Conservation (phyloP, 2,888 invertebrate genomes). For the Bembecia ichneumoniformis region DNA sequence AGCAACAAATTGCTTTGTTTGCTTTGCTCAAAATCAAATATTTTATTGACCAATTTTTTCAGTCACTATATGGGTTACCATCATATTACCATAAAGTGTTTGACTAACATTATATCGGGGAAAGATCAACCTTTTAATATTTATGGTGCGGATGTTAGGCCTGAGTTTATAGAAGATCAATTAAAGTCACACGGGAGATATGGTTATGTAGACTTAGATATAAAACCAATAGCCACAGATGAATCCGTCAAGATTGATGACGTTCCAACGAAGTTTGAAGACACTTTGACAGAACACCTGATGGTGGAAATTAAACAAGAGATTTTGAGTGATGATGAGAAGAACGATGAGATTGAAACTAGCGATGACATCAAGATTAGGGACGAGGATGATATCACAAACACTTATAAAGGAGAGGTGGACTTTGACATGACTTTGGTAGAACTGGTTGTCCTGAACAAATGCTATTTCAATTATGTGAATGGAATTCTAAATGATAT, state of each 20-base stretch:
- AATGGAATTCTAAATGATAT: constrained; percentile 30
- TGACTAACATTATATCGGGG: constrained; percentile 47
- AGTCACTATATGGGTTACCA: constrained; percentile 62
- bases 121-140: constrained; percentile 46
- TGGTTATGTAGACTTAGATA: constrained; percentile 46
- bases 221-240: constrained; percentile 16
- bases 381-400: constrained; percentile 17
- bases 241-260: constrained; percentile 12
- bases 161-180: constrained; percentile 44
- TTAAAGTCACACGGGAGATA: constrained; percentile 34
- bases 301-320: constrained; percentile 29
- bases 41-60: constrained; percentile 36
- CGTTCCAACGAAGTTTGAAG: constrained; percentile 21
- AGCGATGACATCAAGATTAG: constrained; percentile 12
- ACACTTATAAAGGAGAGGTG: constrained; percentile 45
- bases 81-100: constrained; percentile 58
- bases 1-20: constrained; percentile 41
- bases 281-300: constrained; percentile 23
- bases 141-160: constrained; percentile 50
- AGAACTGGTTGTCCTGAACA: constrained; percentile 54
- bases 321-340: constrained; percentile 16
- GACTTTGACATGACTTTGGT: constrained; percentile 61
- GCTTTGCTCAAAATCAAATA: constrained; percentile 47
- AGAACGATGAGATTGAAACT: constrained; percentile 14
- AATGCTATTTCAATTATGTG: constrained; percentile 55